Evolutionary conservation across 2,888 invertebrate genomes (phyloP).

Genomic region (Amorpha juglandis): DNA sequence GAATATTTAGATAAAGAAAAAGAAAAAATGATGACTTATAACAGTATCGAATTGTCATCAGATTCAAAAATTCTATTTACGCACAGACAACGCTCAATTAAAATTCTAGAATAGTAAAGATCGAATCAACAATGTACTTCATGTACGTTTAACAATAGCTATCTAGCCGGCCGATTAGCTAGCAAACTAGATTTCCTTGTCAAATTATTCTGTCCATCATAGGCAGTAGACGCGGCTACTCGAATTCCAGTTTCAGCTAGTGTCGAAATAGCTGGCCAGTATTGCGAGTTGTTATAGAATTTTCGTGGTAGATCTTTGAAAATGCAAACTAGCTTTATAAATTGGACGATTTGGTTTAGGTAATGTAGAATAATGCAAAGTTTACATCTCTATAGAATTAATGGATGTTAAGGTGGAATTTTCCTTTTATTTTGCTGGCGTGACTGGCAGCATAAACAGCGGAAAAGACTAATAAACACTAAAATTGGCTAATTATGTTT

Average conservation of each 20-base stretch:
- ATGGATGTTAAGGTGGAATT: not conserved
- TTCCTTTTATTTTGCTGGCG: not conserved
- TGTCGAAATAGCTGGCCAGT: slow-evolving; percentile 9
- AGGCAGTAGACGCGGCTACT: slow-evolving; percentile 56
- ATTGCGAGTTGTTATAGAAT: slow-evolving; percentile 21
- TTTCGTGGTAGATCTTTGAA: slow-evolving; percentile 18
- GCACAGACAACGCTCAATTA: not conserved
- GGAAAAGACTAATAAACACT: slow-evolving; percentile 1
- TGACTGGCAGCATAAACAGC: not conserved
- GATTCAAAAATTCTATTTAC: not conserved
- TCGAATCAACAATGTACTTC: slow-evolving; percentile 44
- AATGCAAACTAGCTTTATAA: slow-evolving; percentile 7
- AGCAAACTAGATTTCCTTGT: slow-evolving; percentile 74
- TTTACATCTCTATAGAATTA: not conserved
- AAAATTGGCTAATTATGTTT: slow-evolving; percentile 12
- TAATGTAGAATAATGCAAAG: not conserved
- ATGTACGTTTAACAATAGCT: slow-evolving; percentile 54
- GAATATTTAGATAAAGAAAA: too few relatives aligned
- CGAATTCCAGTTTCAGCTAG: slow-evolving; percentile 15
- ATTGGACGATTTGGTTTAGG: not conserved
- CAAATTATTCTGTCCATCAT: slow-evolving; percentile 72
- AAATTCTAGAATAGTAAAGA: slow-evolving; percentile 11
- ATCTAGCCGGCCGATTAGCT: slow-evolving; percentile 64
- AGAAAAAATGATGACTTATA: too few relatives aligned
- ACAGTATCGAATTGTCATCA: too few relatives aligned